A percentile compares a stretch with the other conserved stretches of the same genome.
These are phyloP conservation scores for Zeugodacus cucurbitae DNA, from an alignment of 1,140 invertebrate species.

Conservation along the genomic window DNA sequence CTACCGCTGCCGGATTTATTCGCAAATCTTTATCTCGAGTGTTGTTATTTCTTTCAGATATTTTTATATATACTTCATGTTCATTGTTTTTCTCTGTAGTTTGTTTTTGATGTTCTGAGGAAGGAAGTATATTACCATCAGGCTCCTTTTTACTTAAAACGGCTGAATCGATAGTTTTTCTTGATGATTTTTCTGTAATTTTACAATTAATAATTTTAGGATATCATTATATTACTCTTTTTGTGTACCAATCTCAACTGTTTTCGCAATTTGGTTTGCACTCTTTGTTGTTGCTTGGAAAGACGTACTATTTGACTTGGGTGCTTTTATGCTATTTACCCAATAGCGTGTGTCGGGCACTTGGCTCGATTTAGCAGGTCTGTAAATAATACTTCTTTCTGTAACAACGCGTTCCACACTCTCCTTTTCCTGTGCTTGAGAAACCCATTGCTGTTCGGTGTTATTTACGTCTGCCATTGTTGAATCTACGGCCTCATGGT, in stretches of 20 bases:
- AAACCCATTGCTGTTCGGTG: neutral
- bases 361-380: neutral
- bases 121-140: neutral
- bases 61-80: neutral
- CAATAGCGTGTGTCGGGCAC: neutral
- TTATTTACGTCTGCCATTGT: neutral
- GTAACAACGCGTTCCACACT: neutral
- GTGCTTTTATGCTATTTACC: neutral
- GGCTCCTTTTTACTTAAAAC: neutral
- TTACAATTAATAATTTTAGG: neutral
- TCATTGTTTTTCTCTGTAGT: neutral
- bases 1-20: conserved; percentile 42
- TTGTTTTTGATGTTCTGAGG: neutral
- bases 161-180: neutral
- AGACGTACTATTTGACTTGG: neutral
- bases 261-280: neutral
- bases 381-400: neutral
- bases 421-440: neutral
- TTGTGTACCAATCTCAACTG: neutral
- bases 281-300: neutral
- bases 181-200: neutral
- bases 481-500: conserved; percentile 47
- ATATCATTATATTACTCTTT: neutral
- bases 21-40: neutral
- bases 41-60: neutral